Base-by-base conservation (phyloP, 1,140 invertebrate genomes). In the Philotrypesis tridentata region DNA sequence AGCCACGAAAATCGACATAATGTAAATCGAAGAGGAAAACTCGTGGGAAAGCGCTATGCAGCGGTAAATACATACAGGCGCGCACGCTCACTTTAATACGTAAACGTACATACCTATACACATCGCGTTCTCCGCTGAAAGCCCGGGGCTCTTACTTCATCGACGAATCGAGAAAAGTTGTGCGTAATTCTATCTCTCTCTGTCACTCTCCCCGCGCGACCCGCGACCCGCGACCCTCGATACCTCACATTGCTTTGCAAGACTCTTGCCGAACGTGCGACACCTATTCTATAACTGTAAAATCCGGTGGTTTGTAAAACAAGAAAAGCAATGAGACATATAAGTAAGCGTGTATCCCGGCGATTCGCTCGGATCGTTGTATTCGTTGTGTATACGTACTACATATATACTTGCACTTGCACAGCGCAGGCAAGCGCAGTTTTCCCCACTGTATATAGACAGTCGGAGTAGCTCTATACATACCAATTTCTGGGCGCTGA, bases 401-500 rank as follows among this genome's bases (percentile, higher is more conserved):
- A 63, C n/a, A 2, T 29, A 14, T 7, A 6, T 21, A 27, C 25
- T n/a, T n/a, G n/a, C n/a, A n/a, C n/a, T n/a, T n/a, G n/a, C n/a
- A n/a, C n/a, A n/a, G n/a, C n/a, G n/a, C n/a, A n/a, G n/a, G n/a
- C n/a, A n/a, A n/a, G n/a, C n/a, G n/a, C n/a, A n/a, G n/a, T n/a
- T n/a, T n/a, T n/a, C n/a, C n/a, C n/a, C n/a, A n/a, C n/a, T n/a
- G n/a, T n/a, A n/a, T n/a, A n/a, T n/a, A n/a, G n/a, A n/a, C n/a
- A n/a, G n/a, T n/a, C n/a, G n/a, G n/a, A n/a, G n/a, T n/a, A n/a
- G 9, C 6, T 17, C 0, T 55, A 55, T 48, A 55, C 83, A 86
- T 87, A 90, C 89, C 85, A 88, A 75, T 87, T 87, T 87, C 71
- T 89, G 89, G 21, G 87, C 88, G 61, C 79, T 87, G 81, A 90